phyloP scores from a whole-genome alignment of 2,113 vertebrate species.

The Chaetops frenatus region DNA sequence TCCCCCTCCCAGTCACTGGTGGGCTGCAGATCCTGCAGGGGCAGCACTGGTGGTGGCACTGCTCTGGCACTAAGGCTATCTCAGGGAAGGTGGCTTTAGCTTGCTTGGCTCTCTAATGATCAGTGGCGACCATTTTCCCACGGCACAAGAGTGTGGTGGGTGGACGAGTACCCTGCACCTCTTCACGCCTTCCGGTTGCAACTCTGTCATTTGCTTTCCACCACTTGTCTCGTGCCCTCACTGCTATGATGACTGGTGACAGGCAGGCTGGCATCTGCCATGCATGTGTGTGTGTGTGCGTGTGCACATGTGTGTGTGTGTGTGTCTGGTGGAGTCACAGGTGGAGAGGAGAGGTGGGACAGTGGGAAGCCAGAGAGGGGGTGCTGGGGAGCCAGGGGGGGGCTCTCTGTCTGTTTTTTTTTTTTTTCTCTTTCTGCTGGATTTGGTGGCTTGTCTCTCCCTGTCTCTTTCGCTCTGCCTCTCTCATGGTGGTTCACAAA shows the following conservation, averaged over 20 bases:
- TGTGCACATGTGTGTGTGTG: not conserved
- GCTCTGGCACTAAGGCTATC: conserved; percentile 18
- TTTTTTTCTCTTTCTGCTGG: not conserved
- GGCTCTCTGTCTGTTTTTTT: not conserved
- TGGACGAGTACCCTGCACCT: not conserved
- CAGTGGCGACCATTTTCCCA: conserved; percentile 9
- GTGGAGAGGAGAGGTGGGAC: conserved; percentile 1
- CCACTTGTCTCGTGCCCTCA: conserved; percentile 2
- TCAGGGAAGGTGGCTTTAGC: conserved; percentile 42
- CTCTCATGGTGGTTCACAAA: conserved; percentile 34
- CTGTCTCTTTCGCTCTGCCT: not conserved
- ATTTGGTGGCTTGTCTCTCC: conserved; percentile 34
- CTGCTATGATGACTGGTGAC: not conserved
- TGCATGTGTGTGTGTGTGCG: not conserved
- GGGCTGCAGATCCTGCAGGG: conserved; percentile 26
- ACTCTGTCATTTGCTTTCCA: not conserved
- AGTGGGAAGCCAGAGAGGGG: not conserved
- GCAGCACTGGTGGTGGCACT: conserved; percentile 36
- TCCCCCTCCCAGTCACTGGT: conserved; percentile 7
- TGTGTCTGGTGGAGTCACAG: conserved; percentile 10
- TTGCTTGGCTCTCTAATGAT: conserved; percentile 58
- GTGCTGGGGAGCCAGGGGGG: not conserved
- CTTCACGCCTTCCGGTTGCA: not conserved
- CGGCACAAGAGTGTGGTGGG: not conserved
- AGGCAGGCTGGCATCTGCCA: conserved; percentile 11